These are phyloP conservation scores for Philantomba maxwellii DNA, from an alignment of 2,113 vertebrate species.

Conservation along the genomic window DNA sequence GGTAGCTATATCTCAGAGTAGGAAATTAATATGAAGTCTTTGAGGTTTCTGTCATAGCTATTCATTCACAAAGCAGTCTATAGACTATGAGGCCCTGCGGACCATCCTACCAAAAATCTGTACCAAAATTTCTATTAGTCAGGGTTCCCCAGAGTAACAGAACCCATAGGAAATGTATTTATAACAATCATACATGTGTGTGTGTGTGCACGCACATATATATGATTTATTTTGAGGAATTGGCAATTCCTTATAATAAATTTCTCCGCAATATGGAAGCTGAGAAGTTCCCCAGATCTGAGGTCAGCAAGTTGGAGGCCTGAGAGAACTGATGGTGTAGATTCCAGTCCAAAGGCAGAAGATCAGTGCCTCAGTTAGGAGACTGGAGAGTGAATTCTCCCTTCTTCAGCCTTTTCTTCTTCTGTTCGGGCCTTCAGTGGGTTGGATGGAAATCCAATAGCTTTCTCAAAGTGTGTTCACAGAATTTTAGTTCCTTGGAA, in stretches of 20 bases:
- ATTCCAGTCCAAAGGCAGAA: background rate
- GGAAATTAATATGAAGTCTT: background rate
- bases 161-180: too few relatives aligned
- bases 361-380: background rate
- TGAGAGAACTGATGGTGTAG: background rate
- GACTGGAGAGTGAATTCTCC: background rate
- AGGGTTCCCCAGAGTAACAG: background rate
- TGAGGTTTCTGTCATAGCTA: background rate
- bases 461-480: background rate
- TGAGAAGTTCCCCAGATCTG: background rate
- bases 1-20: background rate
- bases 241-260: background rate
- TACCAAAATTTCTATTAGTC: background rate
- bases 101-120: background rate
- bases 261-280: background rate
- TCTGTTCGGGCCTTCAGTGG: background rate
- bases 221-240: background rate
- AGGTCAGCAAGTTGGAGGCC: background rate
- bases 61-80: background rate
- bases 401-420: background rate
- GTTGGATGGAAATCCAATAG: background rate
- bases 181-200: background rate
- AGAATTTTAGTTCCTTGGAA: background rate
- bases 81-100: background rate
- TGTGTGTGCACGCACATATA: background rate